A percentile compares a stretch with the other conserved stretches of the same genome.
Evolutionary conservation across 2,797 vertebrate genomes (phyloP).

Genomic region (Coranthus polyacanthus): DNA sequence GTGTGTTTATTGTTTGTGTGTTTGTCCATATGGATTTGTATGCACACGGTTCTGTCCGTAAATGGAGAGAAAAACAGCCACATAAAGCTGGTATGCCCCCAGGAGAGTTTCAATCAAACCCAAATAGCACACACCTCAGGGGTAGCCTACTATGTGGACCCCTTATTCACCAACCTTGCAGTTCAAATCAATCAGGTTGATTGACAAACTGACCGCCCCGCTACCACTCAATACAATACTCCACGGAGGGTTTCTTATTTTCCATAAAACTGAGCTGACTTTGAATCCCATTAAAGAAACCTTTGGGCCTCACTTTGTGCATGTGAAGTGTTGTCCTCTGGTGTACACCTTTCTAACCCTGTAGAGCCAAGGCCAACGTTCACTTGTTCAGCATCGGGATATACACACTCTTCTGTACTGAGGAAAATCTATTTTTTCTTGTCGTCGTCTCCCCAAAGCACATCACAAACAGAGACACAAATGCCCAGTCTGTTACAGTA

Average conservation of each 20-base stretch:
- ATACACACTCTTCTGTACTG: not conserved
- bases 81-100: not conserved
- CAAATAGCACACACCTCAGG: not conserved
- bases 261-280: slow-evolving; percentile 2
- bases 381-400: not conserved
- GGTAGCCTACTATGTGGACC: not conserved
- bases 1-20: not conserved
- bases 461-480: too few relatives aligned
- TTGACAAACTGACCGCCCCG: slow-evolving; percentile 24
- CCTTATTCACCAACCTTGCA: not conserved
- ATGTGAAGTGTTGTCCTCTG: not conserved
- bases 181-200: slow-evolving; percentile 30
- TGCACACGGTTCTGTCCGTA: not conserved
- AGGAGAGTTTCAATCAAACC: not conserved
- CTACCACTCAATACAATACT: not conserved
- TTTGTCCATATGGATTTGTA: not conserved
- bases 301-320: not conserved
- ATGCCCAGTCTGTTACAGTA: too few relatives aligned
- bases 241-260: not conserved
- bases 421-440: not conserved
- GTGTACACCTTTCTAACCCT: not conserved
- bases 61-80: too few relatives aligned
- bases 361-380: not conserved
- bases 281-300: slow-evolving; percentile 11
- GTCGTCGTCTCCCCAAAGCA: not conserved